Percentiles rank a stretch among this genome's conserved stretches.
phyloP scores from a whole-genome alignment of 2,888 invertebrate species.

The Phalera bucephala region DNA sequence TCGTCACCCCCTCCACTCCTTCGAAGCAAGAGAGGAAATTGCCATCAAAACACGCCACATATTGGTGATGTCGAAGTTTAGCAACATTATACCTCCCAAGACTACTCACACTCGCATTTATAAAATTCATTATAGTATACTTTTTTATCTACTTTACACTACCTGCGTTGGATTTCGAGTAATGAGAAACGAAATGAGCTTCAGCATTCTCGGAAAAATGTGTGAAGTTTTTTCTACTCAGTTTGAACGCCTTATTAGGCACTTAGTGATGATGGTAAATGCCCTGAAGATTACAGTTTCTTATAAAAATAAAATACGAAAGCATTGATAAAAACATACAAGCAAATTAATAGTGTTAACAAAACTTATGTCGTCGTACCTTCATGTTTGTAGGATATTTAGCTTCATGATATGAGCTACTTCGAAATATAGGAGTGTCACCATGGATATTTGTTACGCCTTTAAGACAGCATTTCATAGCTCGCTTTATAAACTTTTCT shows the following conservation, averaged over 20 bases:
- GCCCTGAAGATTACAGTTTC: constrained; percentile 19
- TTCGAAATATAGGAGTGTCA: no score
- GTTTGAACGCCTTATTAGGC: constrained; percentile 25
- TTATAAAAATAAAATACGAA: no score
- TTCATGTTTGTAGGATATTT: no score
- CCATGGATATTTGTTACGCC: no score
- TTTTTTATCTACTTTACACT: constrained; percentile 35
- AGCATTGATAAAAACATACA: no score
- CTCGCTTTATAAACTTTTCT: no score
- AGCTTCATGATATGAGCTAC: no score
- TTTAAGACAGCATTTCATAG: no score
- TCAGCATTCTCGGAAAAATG: constrained; percentile 26
- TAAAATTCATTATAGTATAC: constrained; percentile 39
- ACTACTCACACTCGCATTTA: constrained; percentile 30
- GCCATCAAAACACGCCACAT: constrained; percentile 58
- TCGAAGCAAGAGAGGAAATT: no score
- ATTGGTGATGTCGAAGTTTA: constrained; percentile 64
- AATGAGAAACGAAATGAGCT: constrained; percentile 39
- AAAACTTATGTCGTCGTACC: no score
- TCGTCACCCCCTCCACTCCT: no score
- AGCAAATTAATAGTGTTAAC: no score
- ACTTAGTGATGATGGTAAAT: constrained; percentile 16
- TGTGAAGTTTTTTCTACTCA: constrained; percentile 13
- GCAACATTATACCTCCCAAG: constrained; percentile 56
- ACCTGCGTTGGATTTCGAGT: constrained; percentile 31